These are phyloP conservation scores for Ellobium chinense DNA, from an alignment of 2,888 invertebrate species.

Conservation along the genomic window DNA sequence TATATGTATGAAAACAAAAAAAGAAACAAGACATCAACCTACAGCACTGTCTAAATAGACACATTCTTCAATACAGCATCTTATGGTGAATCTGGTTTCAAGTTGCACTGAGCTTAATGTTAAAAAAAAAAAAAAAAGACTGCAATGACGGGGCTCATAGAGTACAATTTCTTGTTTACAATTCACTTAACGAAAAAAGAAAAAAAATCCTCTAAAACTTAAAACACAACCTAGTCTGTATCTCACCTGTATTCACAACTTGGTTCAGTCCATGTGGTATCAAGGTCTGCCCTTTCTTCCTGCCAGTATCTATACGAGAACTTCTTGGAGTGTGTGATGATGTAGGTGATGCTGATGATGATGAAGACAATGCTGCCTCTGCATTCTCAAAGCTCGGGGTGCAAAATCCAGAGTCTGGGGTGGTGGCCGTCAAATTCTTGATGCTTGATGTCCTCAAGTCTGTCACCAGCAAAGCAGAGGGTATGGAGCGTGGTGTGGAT, in stretches of 20 bases:
- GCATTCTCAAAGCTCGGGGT: not conserved
- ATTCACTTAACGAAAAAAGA: too few species aligned
- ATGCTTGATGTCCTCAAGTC: not conserved
- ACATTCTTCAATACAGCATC: too few species aligned
- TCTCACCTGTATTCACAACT: not conserved
- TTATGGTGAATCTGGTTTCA: too few species aligned
- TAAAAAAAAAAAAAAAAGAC: too few species aligned
- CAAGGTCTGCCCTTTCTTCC: not conserved
- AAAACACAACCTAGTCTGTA: too few species aligned
- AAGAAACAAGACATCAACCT: too few species aligned
- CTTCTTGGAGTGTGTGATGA: not conserved
- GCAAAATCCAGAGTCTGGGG: constrained; percentile 38
- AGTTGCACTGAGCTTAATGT: too few species aligned
- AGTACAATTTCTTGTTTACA: too few species aligned
- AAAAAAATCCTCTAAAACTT: too few species aligned
- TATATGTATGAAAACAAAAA: too few species aligned
- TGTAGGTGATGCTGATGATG: not conserved
- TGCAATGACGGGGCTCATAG: too few species aligned
- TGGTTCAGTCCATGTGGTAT: not conserved
- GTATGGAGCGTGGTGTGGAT: not conserved
- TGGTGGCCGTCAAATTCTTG: constrained; percentile 2
- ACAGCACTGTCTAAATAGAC: too few species aligned
- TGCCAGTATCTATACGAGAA: not conserved
- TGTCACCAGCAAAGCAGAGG: not conserved
- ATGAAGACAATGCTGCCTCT: not conserved